These are phyloP conservation scores for chimpanzee (Pan troglodytes) DNA, from an alignment of 2,113 vertebrate species.

Conservation along the genomic window NHGRI_mPanTro3-v2.1_pri NC_072408.2:53366501-53367000, in stretches of 20 bases:
- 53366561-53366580: background rate
- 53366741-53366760: background rate
- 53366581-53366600: background rate
- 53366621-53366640: background rate
- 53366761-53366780: background rate
- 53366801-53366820: too few species aligned
- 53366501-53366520: background rate
- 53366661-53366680: background rate
- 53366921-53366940: background rate
- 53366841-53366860: background rate
- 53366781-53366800: background rate
- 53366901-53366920: too few species aligned
- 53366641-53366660: background rate
- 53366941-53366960: constrained; percentile 19
- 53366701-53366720: background rate
- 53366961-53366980: background rate
- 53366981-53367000: background rate
- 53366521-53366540: background rate
- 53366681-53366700: background rate
- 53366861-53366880: background rate
- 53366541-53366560: background rate
- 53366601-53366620: background rate
- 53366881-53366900: background rate
- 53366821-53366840: background rate
- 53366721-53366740: background rate